A percentile compares a stretch with the other conserved stretches of the same genome.
Conservation (phyloP, 2,797 vertebrate genomes). For the Propithecus perrieri region DNA sequence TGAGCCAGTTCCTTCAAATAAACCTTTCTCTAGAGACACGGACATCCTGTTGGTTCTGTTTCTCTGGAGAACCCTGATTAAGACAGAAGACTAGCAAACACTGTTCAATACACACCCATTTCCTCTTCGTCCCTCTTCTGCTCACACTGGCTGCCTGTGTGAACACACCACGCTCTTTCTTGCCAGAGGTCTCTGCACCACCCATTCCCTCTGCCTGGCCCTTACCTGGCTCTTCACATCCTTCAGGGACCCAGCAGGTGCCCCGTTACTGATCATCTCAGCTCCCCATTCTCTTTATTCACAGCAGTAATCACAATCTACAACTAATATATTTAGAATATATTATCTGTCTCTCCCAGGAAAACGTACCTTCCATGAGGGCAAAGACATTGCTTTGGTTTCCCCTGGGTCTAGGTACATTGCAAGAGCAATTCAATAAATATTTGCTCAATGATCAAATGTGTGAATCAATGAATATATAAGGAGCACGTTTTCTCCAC, state of each 20-base stretch:
- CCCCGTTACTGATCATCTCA: neutral
- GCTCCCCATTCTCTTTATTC: rapidly evolving
- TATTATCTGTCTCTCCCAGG: neutral
- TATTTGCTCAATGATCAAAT: neutral
- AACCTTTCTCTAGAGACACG: neutral
- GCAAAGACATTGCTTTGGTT: neutral
- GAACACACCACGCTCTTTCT: rapidly evolving
- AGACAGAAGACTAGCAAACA: neutral
- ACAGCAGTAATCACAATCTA: neutral
- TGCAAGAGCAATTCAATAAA: neutral
- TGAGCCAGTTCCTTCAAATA: neutral
- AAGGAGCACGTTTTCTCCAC: neutral
- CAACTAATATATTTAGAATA: neutral
- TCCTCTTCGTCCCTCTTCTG: neutral
- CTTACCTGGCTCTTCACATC: neutral
- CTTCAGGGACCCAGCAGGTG: rapidly evolving
- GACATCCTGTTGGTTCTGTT: neutral
- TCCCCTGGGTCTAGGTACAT: neutral
- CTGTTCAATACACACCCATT: neutral
- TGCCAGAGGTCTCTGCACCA: neutral
- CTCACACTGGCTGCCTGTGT: neutral
- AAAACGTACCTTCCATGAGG: neutral
- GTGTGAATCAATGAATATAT: neutral
- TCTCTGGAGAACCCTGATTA: neutral
- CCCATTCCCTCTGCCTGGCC: neutral